Evolutionary conservation across 2,888 invertebrate species (phyloP), one percentile per base, ranked within the genome.

Genomic region (Pemphredon lugubris): DNA sequence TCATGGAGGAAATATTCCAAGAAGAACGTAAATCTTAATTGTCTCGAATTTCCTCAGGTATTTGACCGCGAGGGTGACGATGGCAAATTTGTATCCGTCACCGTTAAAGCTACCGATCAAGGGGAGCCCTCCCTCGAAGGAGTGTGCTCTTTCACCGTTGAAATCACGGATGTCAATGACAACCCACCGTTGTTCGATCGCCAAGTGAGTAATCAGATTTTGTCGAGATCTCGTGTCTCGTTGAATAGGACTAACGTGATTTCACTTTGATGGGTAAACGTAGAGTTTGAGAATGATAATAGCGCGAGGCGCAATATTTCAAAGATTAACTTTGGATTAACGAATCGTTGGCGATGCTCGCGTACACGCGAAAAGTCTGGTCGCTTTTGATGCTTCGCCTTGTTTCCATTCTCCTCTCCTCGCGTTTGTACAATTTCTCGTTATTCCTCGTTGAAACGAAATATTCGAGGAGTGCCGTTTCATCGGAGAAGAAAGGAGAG

Each of bases 41-140:
- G 0, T 9, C 1, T 13, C n/a, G 11, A 54, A 23, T 1, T 59
- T 82, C 81, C 0, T 74, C n/a, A 92, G 92, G 97, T 97, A 18
- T 98, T 98, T 88, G 98, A 98, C 91, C 94, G 98, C 71, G 98
- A 98, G 91, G 97, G 97, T 0, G 98, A 98, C 83, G 97, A 97
- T 89, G 97, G 97, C 6, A 97, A 97, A 91, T 97, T 97, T 90
- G 98, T 98, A 4, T 97, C 97, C 0, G 97, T 98, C 3, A 98
- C 98, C 0, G 97, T 98, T 0, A 98, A 98, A 91, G 99, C 98
- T 3, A 98, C 98, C 0, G 99, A 99, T 93, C 96, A 98, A 89
- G 99, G 98, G n/a, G 97, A 97, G 89, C 98, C 98, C 0, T 97
- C 97, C 0, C 90, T 99, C 79, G 98, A 98, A 90, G 98, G 98